Evolutionary conservation across 2,113 vertebrate species (phyloP).

Genomic region (Pangasianodon gigas): DNA sequence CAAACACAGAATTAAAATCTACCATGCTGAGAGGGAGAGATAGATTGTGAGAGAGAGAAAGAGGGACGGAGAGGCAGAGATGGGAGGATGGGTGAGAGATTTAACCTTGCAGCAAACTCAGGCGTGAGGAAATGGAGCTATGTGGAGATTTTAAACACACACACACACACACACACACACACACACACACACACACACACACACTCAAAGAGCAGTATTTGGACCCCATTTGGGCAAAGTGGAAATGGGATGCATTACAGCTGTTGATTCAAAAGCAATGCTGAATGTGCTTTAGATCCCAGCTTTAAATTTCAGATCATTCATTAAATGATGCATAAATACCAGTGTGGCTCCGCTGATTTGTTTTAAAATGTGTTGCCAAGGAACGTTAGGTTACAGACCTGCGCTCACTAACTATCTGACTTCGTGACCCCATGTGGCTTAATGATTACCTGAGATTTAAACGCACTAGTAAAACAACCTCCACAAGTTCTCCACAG

Average conservation of each 20-base stretch:
- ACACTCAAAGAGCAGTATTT: conserved; percentile 12
- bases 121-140: conserved; percentile 27
- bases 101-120: conserved; percentile 42
- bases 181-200: conserved; percentile 22
- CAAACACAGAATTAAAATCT: conserved; percentile 90
- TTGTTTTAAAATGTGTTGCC: conserved; percentile 22
- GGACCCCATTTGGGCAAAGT: conserved; percentile 8
- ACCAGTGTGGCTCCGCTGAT: background rate
- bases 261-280: background rate
- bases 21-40: conserved; percentile 87
- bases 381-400: conserved; percentile 28
- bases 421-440: conserved; percentile 24
- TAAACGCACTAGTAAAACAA: conserved; percentile 24
- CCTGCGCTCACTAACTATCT: conserved; percentile 18
- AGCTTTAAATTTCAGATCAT: background rate
- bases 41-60: conserved; percentile 69
- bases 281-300: background rate
- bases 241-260: conserved; percentile 18
- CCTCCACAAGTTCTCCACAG: conserved; percentile 14
- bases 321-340: background rate
- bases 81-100: conserved; percentile 46
- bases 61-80: conserved; percentile 18
- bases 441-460: conserved; percentile 42
- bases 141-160: conserved; percentile 23
- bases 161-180: conserved; percentile 24